These are phyloP conservation scores for Desmophyllum pertusum DNA, from an alignment of 92 coral and sea anemone species.

Conservation along the genomic window DNA sequence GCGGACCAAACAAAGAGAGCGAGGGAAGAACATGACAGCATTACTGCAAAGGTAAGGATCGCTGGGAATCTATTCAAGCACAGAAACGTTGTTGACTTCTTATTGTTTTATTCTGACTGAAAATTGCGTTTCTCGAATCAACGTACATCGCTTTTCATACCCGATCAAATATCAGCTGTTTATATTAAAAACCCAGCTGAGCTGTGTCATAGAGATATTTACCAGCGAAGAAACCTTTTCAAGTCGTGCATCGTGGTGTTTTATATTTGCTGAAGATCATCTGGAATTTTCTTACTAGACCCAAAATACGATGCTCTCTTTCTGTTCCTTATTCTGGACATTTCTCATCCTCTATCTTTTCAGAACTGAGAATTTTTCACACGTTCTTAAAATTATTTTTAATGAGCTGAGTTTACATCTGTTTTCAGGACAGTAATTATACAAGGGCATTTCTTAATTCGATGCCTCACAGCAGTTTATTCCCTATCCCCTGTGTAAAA, in stretches of 20 bases:
- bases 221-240: background rate
- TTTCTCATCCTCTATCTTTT: background rate
- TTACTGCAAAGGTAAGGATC: conserved; percentile 6
- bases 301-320: background rate
- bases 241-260: background rate
- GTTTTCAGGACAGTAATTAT: background rate
- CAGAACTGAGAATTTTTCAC: background rate
- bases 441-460: background rate
- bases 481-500: background rate
- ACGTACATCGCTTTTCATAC: background rate
- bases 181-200: background rate
- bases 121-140: background rate
- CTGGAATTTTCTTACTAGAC: background rate
- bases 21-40: background rate
- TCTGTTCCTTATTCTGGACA: background rate
- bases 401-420: background rate
- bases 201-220: background rate
- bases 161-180: background rate
- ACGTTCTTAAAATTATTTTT: background rate
- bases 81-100: background rate
- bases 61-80: background rate
- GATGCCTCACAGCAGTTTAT: background rate
- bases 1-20: conserved; percentile 61
- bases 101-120: background rate
- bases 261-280: background rate